Conservation (phyloP, 2,113 vertebrate genomes). For the Bothrops jararaca region DNA sequence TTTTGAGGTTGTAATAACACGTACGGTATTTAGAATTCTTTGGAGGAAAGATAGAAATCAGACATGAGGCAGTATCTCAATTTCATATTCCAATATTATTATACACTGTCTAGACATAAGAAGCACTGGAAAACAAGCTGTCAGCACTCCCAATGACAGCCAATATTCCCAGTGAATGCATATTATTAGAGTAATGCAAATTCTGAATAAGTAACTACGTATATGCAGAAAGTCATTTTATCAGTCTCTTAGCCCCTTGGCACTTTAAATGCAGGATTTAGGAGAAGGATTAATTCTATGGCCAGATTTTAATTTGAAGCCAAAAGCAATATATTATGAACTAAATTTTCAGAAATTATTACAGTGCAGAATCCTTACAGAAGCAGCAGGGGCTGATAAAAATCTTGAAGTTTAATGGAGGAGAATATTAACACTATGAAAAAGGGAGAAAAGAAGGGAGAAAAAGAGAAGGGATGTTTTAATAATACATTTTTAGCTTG, state of each 20-base stretch:
- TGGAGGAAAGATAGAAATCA: not conserved
- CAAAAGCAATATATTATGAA: not conserved
- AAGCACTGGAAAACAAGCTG: not conserved
- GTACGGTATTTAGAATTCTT: not conserved
- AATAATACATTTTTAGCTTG: not conserved
- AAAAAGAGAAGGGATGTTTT: not conserved
- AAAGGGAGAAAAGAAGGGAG: not conserved
- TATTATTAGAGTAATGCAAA: not conserved
- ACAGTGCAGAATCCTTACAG: not conserved
- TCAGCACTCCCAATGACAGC: not conserved
- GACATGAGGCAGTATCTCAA: not conserved
- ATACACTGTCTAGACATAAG: not conserved
- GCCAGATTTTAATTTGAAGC: not conserved
- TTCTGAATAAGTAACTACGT: not conserved
- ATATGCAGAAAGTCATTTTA: conserved; percentile 3
- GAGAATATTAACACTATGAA: not conserved
- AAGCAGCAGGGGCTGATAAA: not conserved
- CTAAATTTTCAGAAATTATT: not conserved
- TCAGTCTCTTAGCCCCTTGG: not conserved
- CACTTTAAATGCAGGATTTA: not conserved
- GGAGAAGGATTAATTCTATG: not conserved
- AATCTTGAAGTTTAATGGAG: not conserved
- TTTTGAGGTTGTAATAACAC: not conserved
- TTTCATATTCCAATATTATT: not conserved
- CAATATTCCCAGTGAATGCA: not conserved